A percentile compares a stretch with the other conserved stretches of the same genome.
phyloP scores from a whole-genome alignment of 2,888 invertebrate genomes.

The Synanthedon tipuliformis region DNA sequence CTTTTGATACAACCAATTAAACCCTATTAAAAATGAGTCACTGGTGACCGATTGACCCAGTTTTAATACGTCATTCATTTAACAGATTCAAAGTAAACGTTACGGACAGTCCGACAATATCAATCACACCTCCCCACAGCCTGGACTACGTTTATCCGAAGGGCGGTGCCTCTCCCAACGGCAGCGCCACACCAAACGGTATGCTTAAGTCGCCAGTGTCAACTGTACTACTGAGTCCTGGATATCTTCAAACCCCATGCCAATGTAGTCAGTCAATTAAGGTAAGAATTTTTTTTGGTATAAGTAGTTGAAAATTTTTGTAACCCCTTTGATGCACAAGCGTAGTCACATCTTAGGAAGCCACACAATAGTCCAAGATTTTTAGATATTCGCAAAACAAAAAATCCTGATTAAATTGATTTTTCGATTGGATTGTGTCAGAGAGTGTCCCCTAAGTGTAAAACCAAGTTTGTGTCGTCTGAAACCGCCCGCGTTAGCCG shows the following conservation, averaged over 20 bases:
- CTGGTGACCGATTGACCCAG: not conserved
- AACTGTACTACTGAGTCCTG: conserved; percentile 55
- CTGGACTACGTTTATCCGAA: conserved; percentile 55
- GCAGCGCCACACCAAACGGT: conserved; percentile 55
- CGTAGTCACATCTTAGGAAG: too few species aligned
- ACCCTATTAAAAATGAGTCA: not conserved
- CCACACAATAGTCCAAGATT: too few species aligned
- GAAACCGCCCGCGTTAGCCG: too few species aligned
- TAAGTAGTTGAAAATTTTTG: too few species aligned
- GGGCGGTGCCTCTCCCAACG: conserved; percentile 51
- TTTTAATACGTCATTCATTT: not conserved
- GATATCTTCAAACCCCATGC: conserved; percentile 56
- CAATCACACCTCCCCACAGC: conserved; percentile 56
- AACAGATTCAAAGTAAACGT: conserved; percentile 49
- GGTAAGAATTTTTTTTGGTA: conserved; percentile 18
- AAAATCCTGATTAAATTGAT: too few species aligned
- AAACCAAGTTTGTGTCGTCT: too few species aligned
- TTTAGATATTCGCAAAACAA: too few species aligned
- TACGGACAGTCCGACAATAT: conserved; percentile 59
- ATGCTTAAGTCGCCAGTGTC: conserved; percentile 50
- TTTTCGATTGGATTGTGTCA: too few species aligned
- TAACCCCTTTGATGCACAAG: too few species aligned
- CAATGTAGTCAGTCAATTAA: conserved; percentile 61
- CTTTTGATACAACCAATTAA: not conserved
- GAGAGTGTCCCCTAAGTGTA: too few species aligned